Percentiles rank a stretch among this genome's conserved stretches.
These are phyloP conservation scores for Acanthurus leucopareius DNA, from an alignment of 2,797 vertebrate genomes.

Conservation along the genomic window DNA sequence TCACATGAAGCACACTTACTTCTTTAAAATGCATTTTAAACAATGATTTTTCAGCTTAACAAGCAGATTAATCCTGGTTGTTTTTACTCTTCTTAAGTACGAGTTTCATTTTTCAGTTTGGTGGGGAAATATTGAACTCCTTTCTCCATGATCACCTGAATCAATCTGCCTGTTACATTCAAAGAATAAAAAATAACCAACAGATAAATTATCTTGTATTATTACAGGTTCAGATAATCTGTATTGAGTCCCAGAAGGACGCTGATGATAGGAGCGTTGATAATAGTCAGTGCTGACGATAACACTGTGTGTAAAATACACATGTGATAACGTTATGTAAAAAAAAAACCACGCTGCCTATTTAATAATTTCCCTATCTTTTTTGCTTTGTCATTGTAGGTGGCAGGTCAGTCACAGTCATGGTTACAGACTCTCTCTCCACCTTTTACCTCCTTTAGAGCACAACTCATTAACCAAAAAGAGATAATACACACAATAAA, in stretches of 20 bases:
- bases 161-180: neutral
- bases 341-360: too few relatives aligned
- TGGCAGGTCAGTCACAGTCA: too few relatives aligned
- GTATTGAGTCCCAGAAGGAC: neutral
- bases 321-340: too few relatives aligned
- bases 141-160: neutral
- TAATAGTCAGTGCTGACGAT: too few relatives aligned
- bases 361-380: too few relatives aligned
- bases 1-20: neutral
- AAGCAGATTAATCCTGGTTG: too few relatives aligned
- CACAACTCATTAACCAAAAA: too few relatives aligned
- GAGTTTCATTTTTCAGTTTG: neutral
- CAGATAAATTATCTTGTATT: neutral
- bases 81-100: neutral
- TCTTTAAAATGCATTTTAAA: neutral
- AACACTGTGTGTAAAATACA: too few relatives aligned
- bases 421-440: too few relatives aligned
- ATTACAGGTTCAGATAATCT: neutral
- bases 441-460: too few relatives aligned
- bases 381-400: too few relatives aligned
- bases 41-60: neutral
- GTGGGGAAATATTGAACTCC: neutral
- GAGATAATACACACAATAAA: too few relatives aligned
- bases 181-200: neutral
- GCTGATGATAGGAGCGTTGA: neutral